phyloP scores from a whole-genome alignment of 2,113 vertebrate species.

The Agapornis roseicollis region DNA sequence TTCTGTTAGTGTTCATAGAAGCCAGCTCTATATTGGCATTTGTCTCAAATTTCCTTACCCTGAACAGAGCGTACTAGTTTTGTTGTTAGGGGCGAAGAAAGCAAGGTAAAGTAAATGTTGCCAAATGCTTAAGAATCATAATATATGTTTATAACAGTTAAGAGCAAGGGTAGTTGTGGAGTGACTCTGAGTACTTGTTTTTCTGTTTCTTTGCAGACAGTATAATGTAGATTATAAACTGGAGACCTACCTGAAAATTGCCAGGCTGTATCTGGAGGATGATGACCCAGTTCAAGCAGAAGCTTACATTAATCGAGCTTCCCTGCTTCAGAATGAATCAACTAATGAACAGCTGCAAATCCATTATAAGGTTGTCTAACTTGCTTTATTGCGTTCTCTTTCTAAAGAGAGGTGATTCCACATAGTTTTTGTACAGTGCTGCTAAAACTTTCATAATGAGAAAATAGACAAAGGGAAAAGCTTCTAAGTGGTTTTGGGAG shows the following conservation, averaged over 20 bases:
- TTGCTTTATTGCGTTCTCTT: background rate
- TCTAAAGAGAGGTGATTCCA: background rate
- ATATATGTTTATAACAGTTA: background rate
- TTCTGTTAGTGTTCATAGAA: background rate
- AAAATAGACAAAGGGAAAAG: background rate
- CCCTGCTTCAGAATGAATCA: conserved; percentile 96
- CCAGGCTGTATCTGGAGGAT: conserved; percentile 94
- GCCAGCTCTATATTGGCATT: background rate
- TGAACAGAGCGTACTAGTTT: background rate
- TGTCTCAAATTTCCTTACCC: background rate
- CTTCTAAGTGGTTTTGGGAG: background rate
- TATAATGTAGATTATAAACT: conserved; percentile 98
- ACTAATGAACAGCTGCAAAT: conserved; percentile 98
- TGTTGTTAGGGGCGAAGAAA: background rate
- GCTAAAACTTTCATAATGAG: background rate
- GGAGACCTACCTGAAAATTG: conserved; percentile 98
- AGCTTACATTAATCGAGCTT: conserved; percentile 97
- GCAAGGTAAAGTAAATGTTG: background rate
- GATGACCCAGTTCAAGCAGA: conserved; percentile 98
- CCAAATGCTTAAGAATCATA: background rate
- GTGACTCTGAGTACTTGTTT: background rate
- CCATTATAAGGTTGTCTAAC: conserved; percentile 89
- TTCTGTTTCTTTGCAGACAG: conserved; percentile 78
- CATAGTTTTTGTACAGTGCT: background rate
- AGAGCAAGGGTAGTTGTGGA: background rate